Evolutionary conservation across 1,140 invertebrate species (phyloP).

Genomic region (Drosophila parvula): DNA sequence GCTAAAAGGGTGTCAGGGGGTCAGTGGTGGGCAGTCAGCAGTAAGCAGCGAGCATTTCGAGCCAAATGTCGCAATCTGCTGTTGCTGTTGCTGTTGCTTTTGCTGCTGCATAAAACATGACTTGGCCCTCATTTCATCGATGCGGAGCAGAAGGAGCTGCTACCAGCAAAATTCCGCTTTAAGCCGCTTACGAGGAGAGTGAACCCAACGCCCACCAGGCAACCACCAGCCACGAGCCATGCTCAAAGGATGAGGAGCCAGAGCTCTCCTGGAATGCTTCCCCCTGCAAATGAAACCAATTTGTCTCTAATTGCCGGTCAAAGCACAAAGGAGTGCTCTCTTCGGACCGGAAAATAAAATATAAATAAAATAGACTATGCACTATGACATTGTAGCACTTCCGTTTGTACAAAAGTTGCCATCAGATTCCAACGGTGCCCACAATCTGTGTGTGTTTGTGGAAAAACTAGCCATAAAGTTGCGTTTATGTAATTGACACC

Average conservation of each 20-base stretch:
- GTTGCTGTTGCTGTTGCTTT: constrained; percentile 14
- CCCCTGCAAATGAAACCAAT: constrained; percentile 26
- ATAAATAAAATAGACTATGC: constrained; percentile 17
- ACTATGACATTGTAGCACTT: constrained; percentile 6
- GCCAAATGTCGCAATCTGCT: constrained; percentile 45
- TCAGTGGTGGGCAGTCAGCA: constrained; percentile 1
- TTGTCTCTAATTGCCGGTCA: constrained; percentile 21
- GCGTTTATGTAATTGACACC: constrained; percentile 2
- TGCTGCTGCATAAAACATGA: constrained; percentile 45
- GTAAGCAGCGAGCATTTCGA: not conserved
- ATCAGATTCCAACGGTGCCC: not conserved
- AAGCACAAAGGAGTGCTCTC: not conserved
- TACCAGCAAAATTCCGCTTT: constrained; percentile 12
- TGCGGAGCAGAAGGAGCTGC: not conserved
- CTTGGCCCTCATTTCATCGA: constrained; percentile 39
- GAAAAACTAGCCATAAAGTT: not conserved
- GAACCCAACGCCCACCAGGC: too few species aligned
- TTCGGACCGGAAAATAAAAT: constrained; percentile 15
- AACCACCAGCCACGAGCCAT: too few species aligned
- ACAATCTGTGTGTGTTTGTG: not conserved
- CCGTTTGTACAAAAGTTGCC: constrained; percentile 11
- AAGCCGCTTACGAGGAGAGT: constrained; percentile 45
- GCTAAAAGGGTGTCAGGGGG: constrained; percentile 13
- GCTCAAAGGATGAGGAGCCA: not conserved
- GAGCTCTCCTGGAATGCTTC: too few species aligned